Evolutionary conservation across 2,888 invertebrate genomes (phyloP).

Genomic region (Leptothorax acervorum): DNA sequence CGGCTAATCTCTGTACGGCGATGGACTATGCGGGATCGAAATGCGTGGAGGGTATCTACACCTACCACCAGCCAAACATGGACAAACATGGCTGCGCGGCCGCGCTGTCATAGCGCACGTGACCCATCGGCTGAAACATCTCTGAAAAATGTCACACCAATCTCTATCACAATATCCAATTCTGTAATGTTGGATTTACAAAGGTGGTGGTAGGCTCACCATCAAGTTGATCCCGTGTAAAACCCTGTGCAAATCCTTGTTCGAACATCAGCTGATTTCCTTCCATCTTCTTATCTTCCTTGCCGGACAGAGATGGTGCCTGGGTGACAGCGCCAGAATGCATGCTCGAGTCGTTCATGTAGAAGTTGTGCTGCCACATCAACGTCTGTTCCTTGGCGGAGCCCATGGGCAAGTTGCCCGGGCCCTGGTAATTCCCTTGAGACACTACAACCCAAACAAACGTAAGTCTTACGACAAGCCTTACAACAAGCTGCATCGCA

Average conservation of each 20-base stretch:
- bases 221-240: constrained; percentile 98
- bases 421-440: constrained; percentile 94
- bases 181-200: neutral
- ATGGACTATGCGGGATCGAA: constrained; percentile 98
- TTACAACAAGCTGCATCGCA: fast-evolving
- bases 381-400: constrained; percentile 95
- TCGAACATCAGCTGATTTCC: constrained; percentile 95
- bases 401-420: constrained; percentile 92
- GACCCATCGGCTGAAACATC: constrained; percentile 98
- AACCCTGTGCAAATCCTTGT: constrained; percentile 95
- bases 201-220: constrained; percentile 86
- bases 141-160: constrained; percentile 86
- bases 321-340: constrained; percentile 98
- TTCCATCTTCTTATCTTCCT: constrained; percentile 97
- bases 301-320: constrained; percentile 96
- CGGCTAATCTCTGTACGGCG: constrained; percentile 97
- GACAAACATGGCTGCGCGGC: constrained; percentile 99
- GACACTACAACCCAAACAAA: constrained; percentile 78
- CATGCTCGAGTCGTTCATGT: constrained; percentile 97
- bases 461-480: neutral
- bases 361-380: constrained; percentile 98
- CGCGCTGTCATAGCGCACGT: constrained; percentile 98
- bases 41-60: constrained; percentile 98
- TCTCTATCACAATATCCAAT: neutral
- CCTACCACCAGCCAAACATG: constrained; percentile 99